A percentile compares a stretch with the other conserved stretches of the same genome.
phyloP scores from a whole-genome alignment of 2,888 invertebrate species.

The Aquatica leii region DNA sequence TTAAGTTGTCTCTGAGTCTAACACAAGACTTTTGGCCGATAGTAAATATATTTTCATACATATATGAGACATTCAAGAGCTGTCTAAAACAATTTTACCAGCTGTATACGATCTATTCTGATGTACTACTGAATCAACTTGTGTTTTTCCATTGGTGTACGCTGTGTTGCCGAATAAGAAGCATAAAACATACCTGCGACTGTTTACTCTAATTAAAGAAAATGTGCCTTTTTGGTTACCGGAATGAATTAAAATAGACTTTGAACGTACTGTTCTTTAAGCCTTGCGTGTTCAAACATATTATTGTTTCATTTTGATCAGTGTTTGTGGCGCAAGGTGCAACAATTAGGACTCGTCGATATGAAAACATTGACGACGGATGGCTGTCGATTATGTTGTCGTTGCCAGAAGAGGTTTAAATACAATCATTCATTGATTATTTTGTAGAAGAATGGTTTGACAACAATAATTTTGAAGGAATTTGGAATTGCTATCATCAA shows the following conservation, averaged over 20 bases:
- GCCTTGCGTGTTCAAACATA: conserved; percentile 3
- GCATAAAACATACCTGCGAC: conserved; percentile 10
- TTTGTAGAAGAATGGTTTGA: conserved; percentile 10
- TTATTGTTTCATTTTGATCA: conserved; percentile 10
- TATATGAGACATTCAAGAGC: conserved; percentile 10
- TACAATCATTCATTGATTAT: conserved; percentile 10
- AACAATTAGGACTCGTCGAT: conserved; percentile 8
- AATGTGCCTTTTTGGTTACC: conserved; percentile 1
- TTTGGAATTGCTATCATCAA: no score
- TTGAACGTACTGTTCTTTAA: conserved; percentile 1
- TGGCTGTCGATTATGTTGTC: background rate
- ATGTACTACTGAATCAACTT: conserved; percentile 9
- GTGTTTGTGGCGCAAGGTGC: conserved; percentile 12
- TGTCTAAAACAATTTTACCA: conserved; percentile 7
- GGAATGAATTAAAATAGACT: conserved; percentile 1
- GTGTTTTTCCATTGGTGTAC: conserved; percentile 7
- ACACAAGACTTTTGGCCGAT: conserved; percentile 5
- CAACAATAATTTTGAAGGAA: no score
- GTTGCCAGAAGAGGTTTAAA: conserved; percentile 9
- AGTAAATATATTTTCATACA: conserved; percentile 13
- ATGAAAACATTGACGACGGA: conserved; percentile 9
- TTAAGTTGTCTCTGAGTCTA: background rate
- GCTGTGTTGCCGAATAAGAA: conserved; percentile 7
- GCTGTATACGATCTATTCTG: conserved; percentile 6
- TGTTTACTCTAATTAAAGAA: conserved; percentile 12